These are phyloP conservation scores for Strix uralensis DNA, from an alignment of 2,113 vertebrate species.

Conservation along the genomic window DNA sequence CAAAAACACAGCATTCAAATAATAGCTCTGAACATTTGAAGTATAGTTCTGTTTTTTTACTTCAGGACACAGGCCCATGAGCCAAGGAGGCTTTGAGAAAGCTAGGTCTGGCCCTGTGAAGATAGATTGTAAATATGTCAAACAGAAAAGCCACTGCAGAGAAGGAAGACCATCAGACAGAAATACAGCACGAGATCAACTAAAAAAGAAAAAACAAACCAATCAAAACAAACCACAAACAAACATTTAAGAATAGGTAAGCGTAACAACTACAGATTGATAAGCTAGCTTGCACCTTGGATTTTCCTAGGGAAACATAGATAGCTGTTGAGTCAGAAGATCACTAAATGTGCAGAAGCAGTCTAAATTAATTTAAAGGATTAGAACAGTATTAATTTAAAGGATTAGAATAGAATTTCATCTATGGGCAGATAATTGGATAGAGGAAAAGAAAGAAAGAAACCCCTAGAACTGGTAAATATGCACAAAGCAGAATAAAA, in stretches of 20 bases:
- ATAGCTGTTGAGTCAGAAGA: background rate
- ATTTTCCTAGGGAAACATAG: background rate
- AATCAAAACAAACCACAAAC: background rate
- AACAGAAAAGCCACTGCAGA: background rate
- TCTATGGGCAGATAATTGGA: background rate
- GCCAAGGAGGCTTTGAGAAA: background rate
- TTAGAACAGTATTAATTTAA: background rate
- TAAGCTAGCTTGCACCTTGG: background rate
- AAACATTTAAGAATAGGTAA: background rate
- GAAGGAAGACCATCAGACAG: background rate
- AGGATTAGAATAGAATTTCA: background rate
- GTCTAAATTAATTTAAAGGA: background rate
- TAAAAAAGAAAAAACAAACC: background rate
- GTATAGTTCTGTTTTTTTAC: background rate
- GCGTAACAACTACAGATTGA: background rate
- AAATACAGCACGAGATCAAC: background rate
- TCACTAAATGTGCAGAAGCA: background rate
- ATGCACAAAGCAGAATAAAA: background rate
- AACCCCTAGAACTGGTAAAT: background rate
- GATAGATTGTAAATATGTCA: background rate
- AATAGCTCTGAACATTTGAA: background rate
- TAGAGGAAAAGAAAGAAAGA: background rate
- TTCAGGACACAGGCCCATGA: background rate
- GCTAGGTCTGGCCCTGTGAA: background rate
- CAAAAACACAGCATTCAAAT: background rate